Conservation (phyloP, 1,140 invertebrate species). For the Pissodes strobi region DNA sequence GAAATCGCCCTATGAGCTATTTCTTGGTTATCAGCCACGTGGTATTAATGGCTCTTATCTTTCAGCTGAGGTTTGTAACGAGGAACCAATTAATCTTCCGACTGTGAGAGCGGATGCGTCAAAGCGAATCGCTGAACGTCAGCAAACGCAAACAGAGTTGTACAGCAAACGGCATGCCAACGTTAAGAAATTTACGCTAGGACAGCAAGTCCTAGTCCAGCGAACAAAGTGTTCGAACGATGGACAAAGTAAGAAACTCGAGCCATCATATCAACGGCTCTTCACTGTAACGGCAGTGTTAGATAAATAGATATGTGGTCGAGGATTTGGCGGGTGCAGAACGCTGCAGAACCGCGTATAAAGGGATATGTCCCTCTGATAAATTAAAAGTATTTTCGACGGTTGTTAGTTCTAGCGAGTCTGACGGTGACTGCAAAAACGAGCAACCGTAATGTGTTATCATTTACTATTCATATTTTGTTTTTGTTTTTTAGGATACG, state of each 20-base stretch:
- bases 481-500: not conserved
- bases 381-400: not conserved
- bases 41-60: constrained; percentile 1
- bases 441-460: not conserved
- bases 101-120: not conserved
- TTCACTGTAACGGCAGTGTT: not conserved
- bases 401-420: not conserved
- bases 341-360: not conserved
- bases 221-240: too few relatives aligned
- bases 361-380: too few relatives aligned
- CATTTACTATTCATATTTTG: too few relatives aligned
- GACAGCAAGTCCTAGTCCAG: too few relatives aligned
- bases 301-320: not conserved
- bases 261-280: not conserved
- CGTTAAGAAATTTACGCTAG: too few relatives aligned
- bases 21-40: not conserved
- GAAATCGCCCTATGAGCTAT: constrained; percentile 6
- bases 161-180: too few relatives aligned
- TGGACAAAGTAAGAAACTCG: too few relatives aligned
- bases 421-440: not conserved
- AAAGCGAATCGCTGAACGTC: not conserved
- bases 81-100: not conserved
- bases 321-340: not conserved
- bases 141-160: not conserved
- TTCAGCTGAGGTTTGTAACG: not conserved